Evolutionary conservation across 2,797 vertebrate genomes (phyloP), one percentile per base, ranked within the genome.

Genomic region (Distichodus sexfasciatus): DNA sequence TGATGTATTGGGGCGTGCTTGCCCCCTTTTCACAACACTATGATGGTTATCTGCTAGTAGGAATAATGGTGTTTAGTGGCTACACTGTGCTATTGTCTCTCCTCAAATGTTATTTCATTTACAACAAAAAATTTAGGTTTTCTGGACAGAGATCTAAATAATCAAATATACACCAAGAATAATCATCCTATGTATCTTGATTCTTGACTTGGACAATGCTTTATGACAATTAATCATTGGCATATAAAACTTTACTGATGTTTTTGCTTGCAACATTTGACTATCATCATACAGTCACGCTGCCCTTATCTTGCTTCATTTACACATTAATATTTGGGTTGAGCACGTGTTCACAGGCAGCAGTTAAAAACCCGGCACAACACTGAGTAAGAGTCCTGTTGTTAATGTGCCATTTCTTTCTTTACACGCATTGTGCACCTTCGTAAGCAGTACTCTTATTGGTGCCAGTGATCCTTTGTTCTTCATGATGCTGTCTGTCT

Each of bases 1-100:
- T 48, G 54, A 79, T 83, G 51, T 60, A 7, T 72, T 77, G 64
- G 72, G 76, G 82, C 79, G 62, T 33, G 35, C 46, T 44, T 44
- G 28, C 41, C 28, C 48, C 28, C 58, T 62, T 54, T 62, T 44
- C 19, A 35, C 38, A 54, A 15, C 17, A 44, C 33, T 31, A 9
- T 48, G 46, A 48, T 48, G 9, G 3, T 31, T 31, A 31, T 28
- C 50, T 53, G 50, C 6, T 14, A 10, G 28, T 17, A 28, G 7
- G 17, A 29, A 28, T 17, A 10, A 12, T 48, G 21, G 46, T n/a
- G n/a, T n/a, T n/a, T n/a, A n/a, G n/a, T n/a, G n/a, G n/a, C n/a
- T n/a, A n/a, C n/a, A n/a, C n/a, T n/a, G n/a, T n/a, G n/a, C n/a
- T n/a, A n/a, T n/a, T n/a, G n/a, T n/a, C n/a, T n/a, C n/a, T n/a